A percentile compares a stretch with the other conserved stretches of the same genome.
Conservation (phyloP, 2,113 vertebrate genomes). For the Camelus bactrianus region DNA sequence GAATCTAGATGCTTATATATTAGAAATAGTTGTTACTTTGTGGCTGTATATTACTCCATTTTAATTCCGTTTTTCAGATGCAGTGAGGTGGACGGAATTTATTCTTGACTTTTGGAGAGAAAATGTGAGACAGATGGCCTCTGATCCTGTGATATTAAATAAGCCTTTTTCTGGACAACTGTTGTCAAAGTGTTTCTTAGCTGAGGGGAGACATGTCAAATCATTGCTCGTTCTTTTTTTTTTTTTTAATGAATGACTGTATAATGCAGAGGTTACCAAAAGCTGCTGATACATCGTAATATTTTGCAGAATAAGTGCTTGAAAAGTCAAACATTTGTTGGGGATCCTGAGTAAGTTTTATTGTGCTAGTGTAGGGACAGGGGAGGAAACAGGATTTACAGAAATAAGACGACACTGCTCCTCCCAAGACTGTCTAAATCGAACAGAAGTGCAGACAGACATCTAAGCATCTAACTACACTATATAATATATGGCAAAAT, state of each 20-base stretch:
- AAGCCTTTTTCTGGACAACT: constrained; percentile 45
- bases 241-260: not conserved
- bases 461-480: not conserved
- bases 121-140: constrained; percentile 56
- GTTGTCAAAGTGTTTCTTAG: not conserved
- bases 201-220: constrained; percentile 44
- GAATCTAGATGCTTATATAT: not conserved
- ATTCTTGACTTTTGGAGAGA: constrained; percentile 53
- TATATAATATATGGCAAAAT: not conserved
- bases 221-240: not conserved
- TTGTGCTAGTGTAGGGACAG: not conserved
- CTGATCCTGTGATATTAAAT: constrained; percentile 69
- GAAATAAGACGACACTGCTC: not conserved
- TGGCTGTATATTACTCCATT: not conserved
- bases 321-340: constrained; percentile 42
- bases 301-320: constrained; percentile 44
- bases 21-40: constrained; percentile 36
- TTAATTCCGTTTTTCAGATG: constrained; percentile 26
- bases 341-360: not conserved
- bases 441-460: not conserved
- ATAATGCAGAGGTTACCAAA: constrained; percentile 43
- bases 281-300: constrained; percentile 25
- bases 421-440: not conserved
- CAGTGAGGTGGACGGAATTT: constrained; percentile 39
- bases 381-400: not conserved